Percentiles rank a stretch among this genome's conserved stretches.
These are phyloP conservation scores for Eubucco bourcierii DNA, from an alignment of 2,113 vertebrate genomes.

Conservation along the genomic window DNA sequence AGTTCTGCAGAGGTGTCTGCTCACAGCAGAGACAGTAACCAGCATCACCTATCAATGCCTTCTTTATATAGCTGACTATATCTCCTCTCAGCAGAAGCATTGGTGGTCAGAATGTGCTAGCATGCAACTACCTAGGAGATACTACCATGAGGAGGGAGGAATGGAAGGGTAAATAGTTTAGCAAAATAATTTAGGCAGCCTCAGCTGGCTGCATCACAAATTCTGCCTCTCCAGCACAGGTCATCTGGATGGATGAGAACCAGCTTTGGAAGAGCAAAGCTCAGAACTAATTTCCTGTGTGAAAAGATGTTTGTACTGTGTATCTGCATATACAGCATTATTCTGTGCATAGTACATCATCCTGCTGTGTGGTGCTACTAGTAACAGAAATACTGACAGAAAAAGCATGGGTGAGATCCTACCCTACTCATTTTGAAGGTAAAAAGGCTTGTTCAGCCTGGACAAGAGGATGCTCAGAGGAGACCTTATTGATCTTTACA, in stretches of 20 bases:
- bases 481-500: too few relatives aligned
- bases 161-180: neutral
- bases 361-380: neutral
- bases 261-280: neutral
- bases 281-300: neutral
- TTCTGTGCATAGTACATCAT: neutral
- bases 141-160: neutral
- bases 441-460: neutral
- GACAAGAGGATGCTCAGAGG: too few relatives aligned
- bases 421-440: neutral
- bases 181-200: neutral
- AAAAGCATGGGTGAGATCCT: neutral
- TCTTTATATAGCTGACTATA: neutral
- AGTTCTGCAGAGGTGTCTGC: neutral
- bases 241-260: neutral
- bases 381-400: neutral
- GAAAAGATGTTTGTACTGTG: neutral
- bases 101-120: fast-evolving
- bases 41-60: neutral
- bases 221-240: neutral
- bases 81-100: neutral
- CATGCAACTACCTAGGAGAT: fast-evolving
- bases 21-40: neutral
- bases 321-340: neutral
- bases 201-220: neutral